These are phyloP conservation scores for Yoshiicerus persimilis DNA, from an alignment of 1,140 invertebrate genomes.

Conservation along the genomic window DNA sequence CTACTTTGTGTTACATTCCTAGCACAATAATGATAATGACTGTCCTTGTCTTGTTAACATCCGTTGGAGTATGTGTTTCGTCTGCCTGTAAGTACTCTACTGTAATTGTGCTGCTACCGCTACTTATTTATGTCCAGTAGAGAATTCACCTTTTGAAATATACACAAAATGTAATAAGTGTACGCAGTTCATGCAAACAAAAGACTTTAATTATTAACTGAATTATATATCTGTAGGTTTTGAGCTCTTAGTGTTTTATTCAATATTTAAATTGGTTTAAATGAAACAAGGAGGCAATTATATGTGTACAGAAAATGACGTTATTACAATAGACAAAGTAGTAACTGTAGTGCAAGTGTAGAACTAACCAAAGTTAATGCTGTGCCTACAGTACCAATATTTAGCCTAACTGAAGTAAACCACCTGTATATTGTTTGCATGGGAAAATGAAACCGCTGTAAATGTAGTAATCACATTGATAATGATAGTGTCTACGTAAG, in stretches of 20 bases:
- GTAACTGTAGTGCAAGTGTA: neutral
- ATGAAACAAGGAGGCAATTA: neutral
- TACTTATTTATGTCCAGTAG: no score
- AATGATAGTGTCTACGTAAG: neutral
- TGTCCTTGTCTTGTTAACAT: neutral
- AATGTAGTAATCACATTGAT: neutral
- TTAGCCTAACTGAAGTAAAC: neutral
- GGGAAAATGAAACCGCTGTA: constrained; percentile 18
- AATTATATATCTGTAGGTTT: no score
- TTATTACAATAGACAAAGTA: neutral
- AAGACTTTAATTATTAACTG: no score
- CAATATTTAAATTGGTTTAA: no score
- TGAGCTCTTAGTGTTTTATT: no score
- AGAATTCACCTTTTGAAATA: no score
- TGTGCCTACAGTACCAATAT: neutral
- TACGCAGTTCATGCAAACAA: no score
- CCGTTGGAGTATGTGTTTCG: no score
- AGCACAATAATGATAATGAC: neutral
- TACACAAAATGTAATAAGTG: no score
- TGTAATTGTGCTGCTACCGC: no score
- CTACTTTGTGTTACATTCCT: neutral
- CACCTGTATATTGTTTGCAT: constrained; percentile 13
- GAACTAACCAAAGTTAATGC: neutral
- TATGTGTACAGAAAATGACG: neutral
- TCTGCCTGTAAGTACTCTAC: no score